Evolutionary conservation across 2,888 invertebrate species (phyloP).

Genomic region (Epistrophe grossulariae): DNA sequence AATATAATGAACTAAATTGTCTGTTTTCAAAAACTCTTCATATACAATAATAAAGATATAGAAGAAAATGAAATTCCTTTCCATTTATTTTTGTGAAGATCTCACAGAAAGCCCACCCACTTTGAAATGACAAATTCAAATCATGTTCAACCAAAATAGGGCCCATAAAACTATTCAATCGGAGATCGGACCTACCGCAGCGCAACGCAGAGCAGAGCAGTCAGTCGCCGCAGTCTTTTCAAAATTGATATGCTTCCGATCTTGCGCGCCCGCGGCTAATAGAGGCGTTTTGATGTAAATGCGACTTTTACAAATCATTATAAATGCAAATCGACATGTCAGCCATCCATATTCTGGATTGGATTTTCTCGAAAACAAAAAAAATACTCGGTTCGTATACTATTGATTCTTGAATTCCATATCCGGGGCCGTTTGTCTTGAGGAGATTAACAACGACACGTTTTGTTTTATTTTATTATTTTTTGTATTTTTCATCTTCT

Average conservation of each 20-base stretch:
- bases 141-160: slow-evolving; percentile 55
- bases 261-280: slow-evolving; percentile 51
- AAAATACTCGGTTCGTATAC: background rate
- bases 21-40: background rate
- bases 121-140: slow-evolving; percentile 70
- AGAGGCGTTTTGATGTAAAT: slow-evolving; percentile 74
- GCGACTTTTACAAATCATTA: slow-evolving; percentile 74
- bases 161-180: slow-evolving; percentile 59
- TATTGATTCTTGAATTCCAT: slow-evolving; percentile 30
- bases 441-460: slow-evolving; percentile 72
- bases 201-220: background rate
- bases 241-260: slow-evolving; percentile 73
- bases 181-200: slow-evolving; percentile 66
- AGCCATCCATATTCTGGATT: slow-evolving; percentile 61
- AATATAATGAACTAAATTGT: slow-evolving; percentile 6
- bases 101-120: slow-evolving; percentile 56
- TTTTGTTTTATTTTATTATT: slow-evolving; percentile 51
- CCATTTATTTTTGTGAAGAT: background rate
- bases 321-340: slow-evolving; percentile 75
- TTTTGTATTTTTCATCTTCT: slow-evolving; percentile 30
- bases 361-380: slow-evolving; percentile 31
- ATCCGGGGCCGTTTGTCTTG: slow-evolving; percentile 51
- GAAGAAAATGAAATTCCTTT: background rate
- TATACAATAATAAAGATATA: background rate
- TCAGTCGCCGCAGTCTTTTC: slow-evolving; percentile 27